Base-by-base conservation (phyloP, 2,797 vertebrate species). In the Galagoides demidoff region DNA sequence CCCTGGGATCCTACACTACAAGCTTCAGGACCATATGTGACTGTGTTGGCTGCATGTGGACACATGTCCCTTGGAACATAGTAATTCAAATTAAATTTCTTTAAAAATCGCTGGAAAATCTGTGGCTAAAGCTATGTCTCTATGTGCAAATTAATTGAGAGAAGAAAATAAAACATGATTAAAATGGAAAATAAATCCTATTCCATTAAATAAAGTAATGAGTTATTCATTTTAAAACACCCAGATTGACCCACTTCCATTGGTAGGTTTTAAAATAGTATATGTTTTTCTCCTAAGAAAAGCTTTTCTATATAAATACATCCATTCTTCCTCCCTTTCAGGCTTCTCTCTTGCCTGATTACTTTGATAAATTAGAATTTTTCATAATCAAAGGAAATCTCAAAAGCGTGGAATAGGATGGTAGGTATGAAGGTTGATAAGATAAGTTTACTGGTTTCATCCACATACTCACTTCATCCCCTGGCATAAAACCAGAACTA, bases 231-330 rank as follows among this genome's bases (percentile, higher is more conserved):
- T 84, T 81, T 68, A 63, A 95, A 90, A 96, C 85, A 83, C 3
- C 10, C 45, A 89, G 27, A 85, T 76, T 71, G 57, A 78, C 29
- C 31, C 45, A 95, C 2, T 90, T 89, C 10, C 14, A 77, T 76
- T 90, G 37, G 49, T 81, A 95, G 43, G 5, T 64, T 95, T 91
- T 81, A 89, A 96, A 92, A 78, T 88, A 94, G 5, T 7, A n/a
- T 70, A 16, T 87, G 20, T 82, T 91, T 87, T 59, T 73, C 7
- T 43, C 31, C 31, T 59, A 20, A 63, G 37, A 84, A 92, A 76
- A 79, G 12, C 12, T 85, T 68, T 95, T 77, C 43, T 77, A 2
- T 73, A 31, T 79, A 91, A 66, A 45, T 52, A 17, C 25, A 76
- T 84, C 14, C 23, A 57, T 74, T 92, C 27, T 85, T 3, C 17